phyloP scores from a whole-genome alignment of 2,797 vertebrate genomes.

The Dermochelys coriacea region DNA sequence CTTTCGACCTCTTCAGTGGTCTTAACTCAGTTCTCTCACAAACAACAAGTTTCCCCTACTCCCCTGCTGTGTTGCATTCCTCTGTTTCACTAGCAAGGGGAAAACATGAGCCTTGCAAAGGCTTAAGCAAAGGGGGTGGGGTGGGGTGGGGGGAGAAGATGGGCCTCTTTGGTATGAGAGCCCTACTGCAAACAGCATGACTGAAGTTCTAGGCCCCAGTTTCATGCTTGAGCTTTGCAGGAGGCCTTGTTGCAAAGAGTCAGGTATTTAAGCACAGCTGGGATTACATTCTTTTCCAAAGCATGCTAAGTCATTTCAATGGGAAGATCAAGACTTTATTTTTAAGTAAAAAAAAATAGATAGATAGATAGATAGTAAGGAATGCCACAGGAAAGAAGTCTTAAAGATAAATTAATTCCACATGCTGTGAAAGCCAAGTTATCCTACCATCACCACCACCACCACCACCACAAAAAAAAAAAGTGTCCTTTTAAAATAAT shows the following conservation, averaged over 20 bases:
- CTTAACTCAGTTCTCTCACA: slow-evolving; percentile 65
- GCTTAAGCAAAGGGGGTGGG: slow-evolving; percentile 35
- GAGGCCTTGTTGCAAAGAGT: slow-evolving; percentile 77
- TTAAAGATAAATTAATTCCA: slow-evolving; percentile 84
- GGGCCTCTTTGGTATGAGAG: slow-evolving; percentile 89
- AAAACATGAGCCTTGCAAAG: slow-evolving; percentile 48
- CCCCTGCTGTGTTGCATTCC: slow-evolving; percentile 84
- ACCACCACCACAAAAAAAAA: slow-evolving; percentile 20
- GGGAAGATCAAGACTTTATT: slow-evolving; percentile 81
- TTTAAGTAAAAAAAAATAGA: slow-evolving; percentile 50
- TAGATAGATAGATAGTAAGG: slow-evolving; percentile 74
- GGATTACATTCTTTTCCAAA: slow-evolving; percentile 84
- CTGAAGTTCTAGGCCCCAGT: slow-evolving; percentile 82
- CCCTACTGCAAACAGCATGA: slow-evolving; percentile 83
- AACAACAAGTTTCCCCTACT: slow-evolving; percentile 48
- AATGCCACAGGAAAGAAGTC: slow-evolving; percentile 73
- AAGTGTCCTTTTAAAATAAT: slow-evolving; percentile 56
- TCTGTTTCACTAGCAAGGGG: slow-evolving; percentile 79
- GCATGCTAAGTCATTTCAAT: slow-evolving; percentile 82
- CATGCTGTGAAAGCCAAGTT: slow-evolving; percentile 83
- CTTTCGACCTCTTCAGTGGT: slow-evolving; percentile 69
- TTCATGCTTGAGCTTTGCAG: slow-evolving; percentile 81
- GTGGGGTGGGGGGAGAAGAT: slow-evolving; percentile 59
- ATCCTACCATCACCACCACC: slow-evolving; percentile 33
- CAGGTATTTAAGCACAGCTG: slow-evolving; percentile 88